phyloP scores from a whole-genome alignment of 2,113 vertebrate genomes.

The Colaptes auratus region DNA sequence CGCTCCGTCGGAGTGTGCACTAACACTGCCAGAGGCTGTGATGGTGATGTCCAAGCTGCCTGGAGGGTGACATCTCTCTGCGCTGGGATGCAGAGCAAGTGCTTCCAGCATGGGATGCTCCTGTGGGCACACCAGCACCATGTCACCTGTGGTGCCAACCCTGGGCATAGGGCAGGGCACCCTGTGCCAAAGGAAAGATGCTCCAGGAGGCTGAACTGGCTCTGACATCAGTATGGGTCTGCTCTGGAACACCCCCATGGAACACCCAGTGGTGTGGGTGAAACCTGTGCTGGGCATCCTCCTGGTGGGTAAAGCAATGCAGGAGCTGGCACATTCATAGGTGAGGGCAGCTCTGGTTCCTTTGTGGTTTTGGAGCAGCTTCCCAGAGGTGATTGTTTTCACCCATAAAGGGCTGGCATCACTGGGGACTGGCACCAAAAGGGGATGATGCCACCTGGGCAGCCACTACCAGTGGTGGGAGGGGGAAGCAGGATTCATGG shows the following conservation, averaged over 20 bases:
- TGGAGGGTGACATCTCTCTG: fast-evolving
- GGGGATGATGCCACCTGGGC: background rate
- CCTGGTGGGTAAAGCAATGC: background rate
- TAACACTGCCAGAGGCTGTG: background rate
- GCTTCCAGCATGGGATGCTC: background rate
- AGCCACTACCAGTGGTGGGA: background rate
- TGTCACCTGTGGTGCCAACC: background rate
- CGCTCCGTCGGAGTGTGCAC: background rate
- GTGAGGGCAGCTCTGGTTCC: background rate
- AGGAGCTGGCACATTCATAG: fast-evolving
- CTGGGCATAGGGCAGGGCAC: background rate
- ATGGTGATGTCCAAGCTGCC: background rate
- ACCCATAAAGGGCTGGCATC: fast-evolving
- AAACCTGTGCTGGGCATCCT: background rate
- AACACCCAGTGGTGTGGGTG: background rate
- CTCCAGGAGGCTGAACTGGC: background rate
- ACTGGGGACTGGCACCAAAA: background rate
- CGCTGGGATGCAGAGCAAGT: background rate
- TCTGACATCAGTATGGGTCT: background rate
- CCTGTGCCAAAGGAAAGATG: background rate
- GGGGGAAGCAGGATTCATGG: fast-evolving
- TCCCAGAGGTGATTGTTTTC: background rate
- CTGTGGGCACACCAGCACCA: background rate
- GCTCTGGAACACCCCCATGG: background rate
- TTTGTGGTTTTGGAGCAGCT: background rate